Conservation (phyloP, 2,888 invertebrate species). For the Pammene fasciana region DNA sequence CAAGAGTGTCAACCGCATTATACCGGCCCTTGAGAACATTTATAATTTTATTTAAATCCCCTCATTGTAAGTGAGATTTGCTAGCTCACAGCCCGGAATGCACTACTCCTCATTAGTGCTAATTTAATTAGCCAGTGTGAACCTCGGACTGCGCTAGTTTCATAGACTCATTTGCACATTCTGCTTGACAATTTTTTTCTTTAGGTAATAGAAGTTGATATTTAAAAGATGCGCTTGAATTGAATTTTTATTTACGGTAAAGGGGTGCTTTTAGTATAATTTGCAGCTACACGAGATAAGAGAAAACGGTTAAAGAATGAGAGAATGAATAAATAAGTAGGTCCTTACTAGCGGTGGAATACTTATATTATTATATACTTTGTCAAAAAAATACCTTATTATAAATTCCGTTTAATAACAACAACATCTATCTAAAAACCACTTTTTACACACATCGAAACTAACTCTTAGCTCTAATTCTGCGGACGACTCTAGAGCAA, state of each 20-base stretch:
- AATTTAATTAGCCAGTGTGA: conserved; percentile 34
- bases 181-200: neutral
- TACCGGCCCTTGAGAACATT: neutral
- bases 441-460: neutral
- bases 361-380: too few species aligned
- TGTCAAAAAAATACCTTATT: too few species aligned
- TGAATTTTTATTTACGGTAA: too few species aligned
- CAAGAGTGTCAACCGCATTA: too few species aligned
- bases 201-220: conserved; percentile 4
- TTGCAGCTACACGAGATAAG: too few species aligned
- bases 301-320: too few species aligned
- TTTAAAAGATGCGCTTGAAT: too few species aligned
- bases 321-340: too few species aligned
- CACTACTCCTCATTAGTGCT: conserved; percentile 33
- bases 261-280: too few species aligned
- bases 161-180: conserved; percentile 22
- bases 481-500: neutral
- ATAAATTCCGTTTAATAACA: too few species aligned
- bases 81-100: conserved; percentile 23
- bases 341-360: too few species aligned
- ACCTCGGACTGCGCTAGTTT: conserved; percentile 14
- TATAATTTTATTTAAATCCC: conserved; percentile 30
- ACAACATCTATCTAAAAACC: too few species aligned
- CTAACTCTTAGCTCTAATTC: conserved; percentile 1
- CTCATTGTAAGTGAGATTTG: conserved; percentile 33